Conservation (phyloP, 92 coral and sea anemone genomes). For the Phenganax subtilis region DNA sequence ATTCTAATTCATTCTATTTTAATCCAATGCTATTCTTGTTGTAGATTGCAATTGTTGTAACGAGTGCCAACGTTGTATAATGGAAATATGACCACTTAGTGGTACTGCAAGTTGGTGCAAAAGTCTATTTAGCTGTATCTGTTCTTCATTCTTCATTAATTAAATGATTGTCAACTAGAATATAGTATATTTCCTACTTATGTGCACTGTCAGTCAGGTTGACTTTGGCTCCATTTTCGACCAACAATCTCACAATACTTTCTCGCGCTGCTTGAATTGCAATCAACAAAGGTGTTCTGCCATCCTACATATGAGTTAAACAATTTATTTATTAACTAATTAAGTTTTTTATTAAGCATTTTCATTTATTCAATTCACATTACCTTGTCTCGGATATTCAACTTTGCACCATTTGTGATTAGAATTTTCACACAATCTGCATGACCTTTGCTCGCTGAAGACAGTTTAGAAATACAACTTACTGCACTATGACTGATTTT, state of each 20-base stretch:
- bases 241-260: conserved; percentile 62
- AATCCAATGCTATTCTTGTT: too few species aligned
- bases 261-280: conserved; percentile 91
- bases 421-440: conserved; percentile 64
- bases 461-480: neutral
- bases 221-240: conserved; percentile 89
- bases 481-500: too few species aligned
- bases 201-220: conserved; percentile 85
- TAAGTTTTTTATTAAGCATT: neutral
- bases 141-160: neutral
- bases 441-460: conserved; percentile 84
- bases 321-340: neutral
- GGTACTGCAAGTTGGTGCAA: too few species aligned
- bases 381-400: conserved; percentile 82
- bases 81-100: too few species aligned
- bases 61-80: too few species aligned
- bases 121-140: neutral
- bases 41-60: too few species aligned
- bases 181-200: conserved; percentile 55
- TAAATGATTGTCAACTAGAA: neutral
- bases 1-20: too few species aligned
- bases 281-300: conserved; percentile 84
- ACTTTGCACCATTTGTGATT: conserved; percentile 55
- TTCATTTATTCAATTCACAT: neutral
- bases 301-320: conserved; percentile 55